These are phyloP conservation scores for Tautogolabrus adspersus DNA, from an alignment of 2,113 vertebrate species.

Conservation along the genomic window DNA sequence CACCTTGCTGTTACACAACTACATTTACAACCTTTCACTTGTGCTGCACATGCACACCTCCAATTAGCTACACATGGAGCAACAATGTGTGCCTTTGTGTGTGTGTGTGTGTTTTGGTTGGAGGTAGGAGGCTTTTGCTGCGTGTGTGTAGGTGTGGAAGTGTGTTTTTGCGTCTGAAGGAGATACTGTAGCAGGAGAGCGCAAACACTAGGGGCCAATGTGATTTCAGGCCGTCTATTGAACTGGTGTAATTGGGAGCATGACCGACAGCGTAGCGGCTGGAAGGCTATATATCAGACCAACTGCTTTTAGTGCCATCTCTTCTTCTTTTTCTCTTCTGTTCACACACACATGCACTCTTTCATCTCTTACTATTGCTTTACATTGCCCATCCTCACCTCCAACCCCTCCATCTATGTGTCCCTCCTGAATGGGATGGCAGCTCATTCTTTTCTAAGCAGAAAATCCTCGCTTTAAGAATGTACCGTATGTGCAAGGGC, in stretches of 20 bases:
- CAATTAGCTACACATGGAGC: constrained; percentile 43
- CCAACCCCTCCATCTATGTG: constrained; percentile 50
- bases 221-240: constrained; percentile 77
- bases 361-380: constrained; percentile 54
- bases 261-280: constrained; percentile 51
- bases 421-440: constrained; percentile 61
- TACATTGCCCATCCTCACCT: constrained; percentile 70
- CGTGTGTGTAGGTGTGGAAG: constrained; percentile 54
- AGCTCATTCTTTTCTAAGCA: constrained; percentile 59
- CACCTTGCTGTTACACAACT: constrained; percentile 59
- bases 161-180: constrained; percentile 52
- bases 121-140: constrained; percentile 48
- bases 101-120: constrained; percentile 22
- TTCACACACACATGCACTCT: constrained; percentile 34
- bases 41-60: constrained; percentile 38
- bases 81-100: constrained; percentile 53
- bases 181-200: constrained; percentile 57
- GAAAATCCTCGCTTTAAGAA: constrained; percentile 46
- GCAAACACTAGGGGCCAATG: constrained; percentile 50
- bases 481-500: constrained; percentile 10
- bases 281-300: constrained; percentile 64
- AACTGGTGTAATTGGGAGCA: constrained; percentile 81
- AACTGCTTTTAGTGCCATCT: constrained; percentile 68
- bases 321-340: constrained; percentile 42
- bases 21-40: constrained; percentile 63